Conservation (phyloP, 2,888 invertebrate species). For the Agelastica alni region DNA sequence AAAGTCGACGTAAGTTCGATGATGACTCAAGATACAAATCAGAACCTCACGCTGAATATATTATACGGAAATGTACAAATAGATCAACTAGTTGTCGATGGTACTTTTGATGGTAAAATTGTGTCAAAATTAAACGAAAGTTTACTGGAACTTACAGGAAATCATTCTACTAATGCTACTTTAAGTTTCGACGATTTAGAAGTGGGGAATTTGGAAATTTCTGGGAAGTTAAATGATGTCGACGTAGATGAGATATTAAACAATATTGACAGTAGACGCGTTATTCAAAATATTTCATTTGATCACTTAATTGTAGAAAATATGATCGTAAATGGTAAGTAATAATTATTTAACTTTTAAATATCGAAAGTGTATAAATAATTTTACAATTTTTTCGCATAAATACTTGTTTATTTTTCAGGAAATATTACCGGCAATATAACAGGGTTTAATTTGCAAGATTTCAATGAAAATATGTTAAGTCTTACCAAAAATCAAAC, state of each 20-base stretch:
- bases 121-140: constrained; percentile 55
- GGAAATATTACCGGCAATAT: constrained; percentile 50
- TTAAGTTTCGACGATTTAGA: constrained; percentile 53
- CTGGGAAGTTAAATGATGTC: constrained; percentile 52
- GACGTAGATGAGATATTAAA: constrained; percentile 44
- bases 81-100: constrained; percentile 55
- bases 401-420: too few species aligned
- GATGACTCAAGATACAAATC: constrained; percentile 58
- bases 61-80: constrained; percentile 57
- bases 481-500: constrained; percentile 49
- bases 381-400: constrained; percentile 5
- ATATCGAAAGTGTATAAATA: constrained; percentile 39
- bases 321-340: constrained; percentile 27
- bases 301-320: constrained; percentile 27
- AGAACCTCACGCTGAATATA: constrained; percentile 54
- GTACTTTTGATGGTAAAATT: constrained; percentile 55
- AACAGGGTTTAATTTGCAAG: constrained; percentile 50
- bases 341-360: constrained; percentile 45
- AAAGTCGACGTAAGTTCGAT: constrained; percentile 56
- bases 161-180: constrained; percentile 52
- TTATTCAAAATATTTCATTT: constrained; percentile 23
- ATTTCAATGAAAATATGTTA: constrained; percentile 47
- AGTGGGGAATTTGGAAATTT: constrained; percentile 50
- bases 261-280: constrained; percentile 28
- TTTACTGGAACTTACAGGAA: constrained; percentile 53